Percentiles rank a stretch among this genome's conserved stretches.
Evolutionary conservation across 2,888 invertebrate species (phyloP).

Genomic region (Volucella bombylans): DNA sequence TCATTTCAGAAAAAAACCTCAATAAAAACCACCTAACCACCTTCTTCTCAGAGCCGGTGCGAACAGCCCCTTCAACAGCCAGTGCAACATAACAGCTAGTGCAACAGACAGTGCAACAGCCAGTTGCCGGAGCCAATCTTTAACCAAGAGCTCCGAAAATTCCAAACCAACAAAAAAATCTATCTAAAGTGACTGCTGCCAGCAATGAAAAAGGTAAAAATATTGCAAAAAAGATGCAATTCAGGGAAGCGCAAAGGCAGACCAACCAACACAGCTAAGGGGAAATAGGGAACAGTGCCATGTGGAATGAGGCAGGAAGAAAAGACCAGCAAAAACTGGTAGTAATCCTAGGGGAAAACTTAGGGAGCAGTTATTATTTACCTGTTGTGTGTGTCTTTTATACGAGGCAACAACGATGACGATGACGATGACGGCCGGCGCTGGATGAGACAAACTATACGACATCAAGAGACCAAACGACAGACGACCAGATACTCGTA

Average conservation of each 20-base stretch:
- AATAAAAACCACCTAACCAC: conserved; percentile 32
- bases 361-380: conserved; percentile 67
- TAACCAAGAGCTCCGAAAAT: conserved; percentile 61
- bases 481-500: conserved; percentile 9
- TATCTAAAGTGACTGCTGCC: conserved; percentile 41
- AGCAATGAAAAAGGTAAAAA: conserved; percentile 46
- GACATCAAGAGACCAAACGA: conserved; percentile 42
- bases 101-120: no score
- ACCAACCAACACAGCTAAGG: conserved; percentile 6
- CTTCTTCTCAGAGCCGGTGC: conserved; percentile 25
- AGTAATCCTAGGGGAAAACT: conserved; percentile 67
- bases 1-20: conserved; percentile 36
- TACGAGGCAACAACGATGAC: conserved; percentile 1
- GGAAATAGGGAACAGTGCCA: background rate
- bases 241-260: conserved; percentile 35
- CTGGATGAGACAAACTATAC: conserved; percentile 51
- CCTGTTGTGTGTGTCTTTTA: conserved; percentile 50
- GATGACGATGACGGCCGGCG: background rate
- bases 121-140: conserved; percentile 33
- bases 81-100: no score
- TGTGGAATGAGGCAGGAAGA: conserved; percentile 32
- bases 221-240: conserved; percentile 62
- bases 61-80: no score
- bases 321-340: conserved; percentile 55
- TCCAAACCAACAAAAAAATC: conserved; percentile 59